Base-by-base conservation (phyloP, 2,888 invertebrate genomes). In the Anoncus sp. region DNA sequence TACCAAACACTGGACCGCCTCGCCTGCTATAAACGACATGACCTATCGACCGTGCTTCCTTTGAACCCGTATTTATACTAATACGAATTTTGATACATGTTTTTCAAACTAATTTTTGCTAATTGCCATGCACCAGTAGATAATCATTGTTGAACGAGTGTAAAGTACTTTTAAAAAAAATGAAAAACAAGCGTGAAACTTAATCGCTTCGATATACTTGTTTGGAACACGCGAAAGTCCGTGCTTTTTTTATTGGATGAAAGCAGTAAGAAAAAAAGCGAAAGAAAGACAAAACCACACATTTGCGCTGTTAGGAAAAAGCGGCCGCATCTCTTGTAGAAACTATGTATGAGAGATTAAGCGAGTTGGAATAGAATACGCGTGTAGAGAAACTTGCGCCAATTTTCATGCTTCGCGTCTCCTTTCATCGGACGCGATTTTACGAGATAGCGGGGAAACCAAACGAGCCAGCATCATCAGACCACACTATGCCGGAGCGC, bases 381-480 rank as follows among this genome's bases (percentile, higher is more conserved):
- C 31, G 57, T 63, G 65, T 67, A 72, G 81, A 80, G 82, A 83
- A 81, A 82, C 63, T 83, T 80, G 83, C 75, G 79, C 81, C 80
- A 81, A 82, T 83, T 83, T 82, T 82, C 81, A 83, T 82, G 83
- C 67, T 82, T 75, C 79, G 79, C 74, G 78, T 81, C 75, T 70
- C 74, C 75, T 73, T 77, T 77, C 81, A 81, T 81, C 82, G 70
- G 74, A 59, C 75, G 75, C 76, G 79, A 78, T 80, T 80, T 77
- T 60, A 75, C 73, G 71, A 65, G 79, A 79, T 77, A 77, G 59
- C 43, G 51, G 71, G 45, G 24, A 4, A 35, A 53, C 45, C 51
- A 60, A 71, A 67, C 31, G 27, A 35, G 53, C 53, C 43, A 57
- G 55, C 40, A 47, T 31, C 3, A 24, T 24, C 9, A 27, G 3